Evolutionary conservation across 2,888 invertebrate genomes (phyloP).

Genomic region (Lissocephala sabroskyi): DNA sequence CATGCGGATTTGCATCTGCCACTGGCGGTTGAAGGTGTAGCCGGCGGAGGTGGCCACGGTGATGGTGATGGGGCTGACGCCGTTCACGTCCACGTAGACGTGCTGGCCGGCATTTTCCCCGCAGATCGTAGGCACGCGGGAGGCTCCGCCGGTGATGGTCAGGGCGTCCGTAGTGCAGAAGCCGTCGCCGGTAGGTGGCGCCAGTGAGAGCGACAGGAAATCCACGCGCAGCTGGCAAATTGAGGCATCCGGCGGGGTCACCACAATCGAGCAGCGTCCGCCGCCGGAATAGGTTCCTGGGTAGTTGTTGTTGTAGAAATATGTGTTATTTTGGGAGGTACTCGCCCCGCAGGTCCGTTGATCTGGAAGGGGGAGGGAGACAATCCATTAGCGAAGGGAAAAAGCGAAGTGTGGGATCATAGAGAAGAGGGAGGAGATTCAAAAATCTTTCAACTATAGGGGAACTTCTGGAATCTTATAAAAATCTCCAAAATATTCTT

Average conservation of each 20-base stretch:
- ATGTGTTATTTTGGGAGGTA: slow-evolving; percentile 85
- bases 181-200: slow-evolving; percentile 83
- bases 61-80: slow-evolving; percentile 79
- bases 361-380: slow-evolving; percentile 73
- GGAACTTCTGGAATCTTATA: no score
- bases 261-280: slow-evolving; percentile 79
- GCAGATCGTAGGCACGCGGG: slow-evolving; percentile 80
- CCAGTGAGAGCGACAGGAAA: slow-evolving; percentile 80
- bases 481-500: no score
- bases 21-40: slow-evolving; percentile 78
- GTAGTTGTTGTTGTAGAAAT: slow-evolving; percentile 85
- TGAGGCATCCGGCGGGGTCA: slow-evolving; percentile 78
- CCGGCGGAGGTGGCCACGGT: slow-evolving; percentile 78
- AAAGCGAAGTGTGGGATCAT: no score
- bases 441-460: no score
- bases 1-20: slow-evolving; percentile 84
- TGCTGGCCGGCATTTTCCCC: slow-evolving; percentile 88
- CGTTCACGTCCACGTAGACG: slow-evolving; percentile 83
- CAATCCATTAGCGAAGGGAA: no score
- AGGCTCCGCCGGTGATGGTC: slow-evolving; percentile 80
- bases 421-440: no score
- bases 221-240: slow-evolving; percentile 81
- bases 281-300: slow-evolving; percentile 81
- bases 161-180: slow-evolving; percentile 81
- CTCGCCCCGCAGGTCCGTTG: slow-evolving; percentile 81